Percentiles rank a stretch among this genome's conserved stretches.
Conservation (phyloP, 1,140 invertebrate genomes). For the Ceratina japonica region DNA sequence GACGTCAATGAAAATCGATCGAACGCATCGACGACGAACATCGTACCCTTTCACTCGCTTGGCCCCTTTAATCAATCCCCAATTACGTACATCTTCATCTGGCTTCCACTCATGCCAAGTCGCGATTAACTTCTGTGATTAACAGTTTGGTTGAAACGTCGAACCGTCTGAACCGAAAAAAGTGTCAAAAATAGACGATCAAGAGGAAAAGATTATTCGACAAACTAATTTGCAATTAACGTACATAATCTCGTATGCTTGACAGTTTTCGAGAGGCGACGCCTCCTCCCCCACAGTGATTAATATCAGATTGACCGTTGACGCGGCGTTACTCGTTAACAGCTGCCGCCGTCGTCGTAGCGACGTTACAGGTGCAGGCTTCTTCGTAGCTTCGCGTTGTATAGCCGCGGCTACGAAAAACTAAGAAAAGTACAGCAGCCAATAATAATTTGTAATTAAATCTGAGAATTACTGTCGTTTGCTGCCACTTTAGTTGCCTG, state of each 20-base stretch:
- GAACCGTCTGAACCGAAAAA: too few species aligned
- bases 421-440: slow-evolving; percentile 60
- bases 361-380: slow-evolving; percentile 73
- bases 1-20: neutral
- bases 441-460: slow-evolving; percentile 40
- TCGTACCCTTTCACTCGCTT: slow-evolving; percentile 62
- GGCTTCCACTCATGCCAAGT: slow-evolving; percentile 33
- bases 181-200: too few species aligned
- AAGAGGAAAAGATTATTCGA: neutral
- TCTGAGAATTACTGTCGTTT: slow-evolving; percentile 5
- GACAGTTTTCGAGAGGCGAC: slow-evolving; percentile 29
- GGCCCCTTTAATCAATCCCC: slow-evolving; percentile 54
- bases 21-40: slow-evolving; percentile 3
- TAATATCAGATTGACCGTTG: slow-evolving; percentile 45
- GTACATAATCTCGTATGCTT: slow-evolving; percentile 29
- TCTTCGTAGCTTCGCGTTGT: slow-evolving; percentile 69
- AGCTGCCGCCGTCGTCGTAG: slow-evolving; percentile 67
- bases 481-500: slow-evolving; percentile 46
- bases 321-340: slow-evolving; percentile 50
- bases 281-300: slow-evolving; percentile 19
- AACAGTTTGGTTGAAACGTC: slow-evolving; percentile 43
- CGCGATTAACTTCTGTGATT: slow-evolving; percentile 57
- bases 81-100: slow-evolving; percentile 44
- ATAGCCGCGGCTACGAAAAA: slow-evolving; percentile 53
- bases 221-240: neutral